A percentile compares a stretch with the other conserved stretches of the same genome.
phyloP scores from a whole-genome alignment of 2,797 vertebrate genomes.

The Sebastolobus alascanus region DNA sequence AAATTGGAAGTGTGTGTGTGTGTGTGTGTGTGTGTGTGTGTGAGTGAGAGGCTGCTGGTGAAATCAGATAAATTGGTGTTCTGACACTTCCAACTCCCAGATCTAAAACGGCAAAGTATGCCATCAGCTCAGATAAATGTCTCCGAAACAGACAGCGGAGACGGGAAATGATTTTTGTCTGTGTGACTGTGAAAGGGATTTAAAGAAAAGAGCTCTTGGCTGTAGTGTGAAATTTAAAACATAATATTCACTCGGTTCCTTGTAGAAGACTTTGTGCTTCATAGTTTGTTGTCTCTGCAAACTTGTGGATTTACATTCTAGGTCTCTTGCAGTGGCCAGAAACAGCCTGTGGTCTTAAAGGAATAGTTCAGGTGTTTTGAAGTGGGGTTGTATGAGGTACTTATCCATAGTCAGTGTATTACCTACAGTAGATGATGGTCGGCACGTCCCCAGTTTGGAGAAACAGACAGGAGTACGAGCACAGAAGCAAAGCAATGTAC shows the following conservation, averaged over 20 bases:
- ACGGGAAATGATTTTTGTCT: conserved; percentile 41
- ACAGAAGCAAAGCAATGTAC: no score
- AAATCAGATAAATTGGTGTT: conserved; percentile 61
- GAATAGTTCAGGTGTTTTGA: background rate
- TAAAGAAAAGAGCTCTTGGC: conserved; percentile 31
- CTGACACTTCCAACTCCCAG: conserved; percentile 31
- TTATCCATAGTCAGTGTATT: no score
- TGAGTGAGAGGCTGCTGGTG: conserved; percentile 25
- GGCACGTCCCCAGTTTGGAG: no score
- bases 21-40: conserved; percentile 1
- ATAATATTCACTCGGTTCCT: conserved; percentile 29
- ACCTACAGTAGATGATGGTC: no score
- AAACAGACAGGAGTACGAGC: no score
- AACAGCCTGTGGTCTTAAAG: background rate
- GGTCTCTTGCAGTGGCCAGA: background rate
- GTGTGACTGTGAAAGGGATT: conserved; percentile 39
- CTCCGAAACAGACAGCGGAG: conserved; percentile 29
- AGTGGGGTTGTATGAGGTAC: no score
- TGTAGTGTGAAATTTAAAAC: conserved; percentile 15
- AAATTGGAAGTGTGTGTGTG: conserved; percentile 37
- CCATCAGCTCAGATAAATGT: conserved; percentile 51
- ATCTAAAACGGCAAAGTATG: conserved; percentile 50
- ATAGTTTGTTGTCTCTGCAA: conserved; percentile 4
- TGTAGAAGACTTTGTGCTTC: conserved; percentile 1
- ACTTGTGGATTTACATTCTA: conserved; percentile 6